Conservation (phyloP, 2,888 invertebrate species). For the Drosophila paranaensis region DNA sequence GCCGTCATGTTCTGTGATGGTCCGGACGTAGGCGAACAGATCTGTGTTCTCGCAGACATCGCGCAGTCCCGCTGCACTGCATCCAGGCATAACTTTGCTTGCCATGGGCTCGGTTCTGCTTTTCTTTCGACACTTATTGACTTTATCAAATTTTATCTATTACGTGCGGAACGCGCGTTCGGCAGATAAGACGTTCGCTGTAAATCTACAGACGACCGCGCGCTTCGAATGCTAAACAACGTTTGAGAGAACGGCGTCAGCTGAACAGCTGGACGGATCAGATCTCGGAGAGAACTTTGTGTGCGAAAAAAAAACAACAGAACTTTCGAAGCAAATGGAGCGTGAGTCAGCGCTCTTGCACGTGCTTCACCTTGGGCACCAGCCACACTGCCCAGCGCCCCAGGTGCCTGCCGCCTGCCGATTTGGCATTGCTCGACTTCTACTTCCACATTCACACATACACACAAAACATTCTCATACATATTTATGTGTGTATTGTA, state of each 20-base stretch:
- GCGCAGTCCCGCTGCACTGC: constrained; percentile 35
- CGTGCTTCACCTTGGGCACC: constrained; percentile 72
- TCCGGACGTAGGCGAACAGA: constrained; percentile 21
- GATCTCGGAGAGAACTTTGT: constrained; percentile 43
- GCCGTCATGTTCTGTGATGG: not conserved
- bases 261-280: constrained; percentile 52
- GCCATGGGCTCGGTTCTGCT: constrained; percentile 30
- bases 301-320: constrained; percentile 16
- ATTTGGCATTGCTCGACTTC: constrained; percentile 43
- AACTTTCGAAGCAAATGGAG: constrained; percentile 66
- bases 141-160: constrained; percentile 45
- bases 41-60: constrained; percentile 43
- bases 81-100: constrained; percentile 37
- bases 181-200: constrained; percentile 47
- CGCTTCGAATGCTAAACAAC: constrained; percentile 46
- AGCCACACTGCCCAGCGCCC: constrained; percentile 23
- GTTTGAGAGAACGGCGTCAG: constrained; percentile 45
- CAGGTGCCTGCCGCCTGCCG: constrained; percentile 41
- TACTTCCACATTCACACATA: constrained; percentile 23
- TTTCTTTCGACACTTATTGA: constrained; percentile 4
- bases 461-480: not conserved
- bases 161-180: constrained; percentile 58
- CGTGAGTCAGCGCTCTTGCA: constrained; percentile 72
- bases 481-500: constrained; percentile 9
- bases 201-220: constrained; percentile 36